Percentiles rank a stretch among this genome's conserved stretches.
phyloP scores from a whole-genome alignment of 2,797 vertebrate species.

The Pogoniulus pusillus region DNA sequence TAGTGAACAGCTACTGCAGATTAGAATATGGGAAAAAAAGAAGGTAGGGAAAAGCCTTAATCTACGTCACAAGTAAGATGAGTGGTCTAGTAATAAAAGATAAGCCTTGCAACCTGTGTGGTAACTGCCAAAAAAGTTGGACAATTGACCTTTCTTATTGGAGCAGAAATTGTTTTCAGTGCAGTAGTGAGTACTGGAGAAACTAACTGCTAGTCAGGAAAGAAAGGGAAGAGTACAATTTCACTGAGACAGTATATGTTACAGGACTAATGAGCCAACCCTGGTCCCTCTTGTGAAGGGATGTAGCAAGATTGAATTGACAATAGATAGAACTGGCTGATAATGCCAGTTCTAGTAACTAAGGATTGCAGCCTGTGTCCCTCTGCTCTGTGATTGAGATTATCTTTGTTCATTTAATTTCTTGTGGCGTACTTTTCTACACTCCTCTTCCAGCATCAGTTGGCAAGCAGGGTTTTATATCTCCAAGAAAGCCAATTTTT shows the following conservation, averaged over 20 bases:
- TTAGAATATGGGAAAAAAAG: no score
- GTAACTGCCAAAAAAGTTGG: neutral
- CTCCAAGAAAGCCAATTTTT: neutral
- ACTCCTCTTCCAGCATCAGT: neutral
- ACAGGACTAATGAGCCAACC: neutral
- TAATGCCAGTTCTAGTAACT: neutral
- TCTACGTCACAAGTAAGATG: no score
- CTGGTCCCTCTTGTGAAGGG: neutral
- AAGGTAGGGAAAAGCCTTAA: no score
- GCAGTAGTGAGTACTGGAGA: neutral
- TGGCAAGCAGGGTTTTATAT: neutral
- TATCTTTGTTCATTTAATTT: neutral
- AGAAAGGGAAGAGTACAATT: neutral
- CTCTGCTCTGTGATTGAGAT: neutral
- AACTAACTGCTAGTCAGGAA: neutral
- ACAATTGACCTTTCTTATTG: neutral
- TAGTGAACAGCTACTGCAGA: no score
- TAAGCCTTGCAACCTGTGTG: neutral
- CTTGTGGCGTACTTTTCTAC: neutral
- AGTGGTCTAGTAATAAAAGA: neutral
- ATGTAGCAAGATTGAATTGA: neutral
- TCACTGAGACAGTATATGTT: neutral
- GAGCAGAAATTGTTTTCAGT: neutral
- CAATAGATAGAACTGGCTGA: neutral
- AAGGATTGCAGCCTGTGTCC: neutral